phyloP scores from a whole-genome alignment of 2,113 vertebrate species.

The Tachysurus fulvidraco region DNA sequence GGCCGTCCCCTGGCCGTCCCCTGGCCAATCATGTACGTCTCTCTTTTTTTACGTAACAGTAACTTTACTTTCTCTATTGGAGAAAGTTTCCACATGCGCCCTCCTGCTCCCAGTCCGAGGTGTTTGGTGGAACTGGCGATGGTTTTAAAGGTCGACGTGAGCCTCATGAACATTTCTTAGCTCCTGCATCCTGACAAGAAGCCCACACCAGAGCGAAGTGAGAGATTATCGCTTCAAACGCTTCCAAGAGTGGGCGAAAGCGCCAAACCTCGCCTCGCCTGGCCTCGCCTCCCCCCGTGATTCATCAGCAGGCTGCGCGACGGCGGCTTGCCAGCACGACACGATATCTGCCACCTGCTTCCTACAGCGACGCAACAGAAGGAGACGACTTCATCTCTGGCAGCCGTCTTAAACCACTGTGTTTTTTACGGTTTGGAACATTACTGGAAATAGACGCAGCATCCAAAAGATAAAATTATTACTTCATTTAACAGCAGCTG shows the following conservation, averaged over 20 bases:
- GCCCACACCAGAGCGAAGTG: conserved; percentile 28
- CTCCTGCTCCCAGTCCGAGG: neutral
- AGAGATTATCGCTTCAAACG: conserved; percentile 21
- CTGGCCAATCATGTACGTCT: neutral
- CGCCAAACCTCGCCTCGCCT: conserved; percentile 43
- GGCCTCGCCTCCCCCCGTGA: conserved; percentile 33
- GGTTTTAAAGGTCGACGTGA: neutral
- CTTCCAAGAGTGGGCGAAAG: conserved; percentile 19
- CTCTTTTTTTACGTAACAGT: neutral
- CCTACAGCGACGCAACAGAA: conserved; percentile 21
- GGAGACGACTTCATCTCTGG: conserved; percentile 1
- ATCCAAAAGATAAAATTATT: neutral
- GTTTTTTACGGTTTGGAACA: neutral
- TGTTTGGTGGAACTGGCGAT: neutral
- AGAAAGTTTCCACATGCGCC: too few species aligned
- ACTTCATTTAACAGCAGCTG: neutral
- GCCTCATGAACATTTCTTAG: neutral
- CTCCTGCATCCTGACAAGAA: conserved; percentile 22
- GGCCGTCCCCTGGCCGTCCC: too few species aligned
- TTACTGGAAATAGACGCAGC: neutral
- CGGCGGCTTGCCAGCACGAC: conserved; percentile 8
- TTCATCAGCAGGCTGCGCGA: conserved; percentile 40
- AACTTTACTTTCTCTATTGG: neutral
- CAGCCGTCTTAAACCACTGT: neutral
- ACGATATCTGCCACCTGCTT: conserved; percentile 40